Base-by-base conservation (phyloP, 2,888 invertebrate species). In the Blastobasis lacticolella region DNA sequence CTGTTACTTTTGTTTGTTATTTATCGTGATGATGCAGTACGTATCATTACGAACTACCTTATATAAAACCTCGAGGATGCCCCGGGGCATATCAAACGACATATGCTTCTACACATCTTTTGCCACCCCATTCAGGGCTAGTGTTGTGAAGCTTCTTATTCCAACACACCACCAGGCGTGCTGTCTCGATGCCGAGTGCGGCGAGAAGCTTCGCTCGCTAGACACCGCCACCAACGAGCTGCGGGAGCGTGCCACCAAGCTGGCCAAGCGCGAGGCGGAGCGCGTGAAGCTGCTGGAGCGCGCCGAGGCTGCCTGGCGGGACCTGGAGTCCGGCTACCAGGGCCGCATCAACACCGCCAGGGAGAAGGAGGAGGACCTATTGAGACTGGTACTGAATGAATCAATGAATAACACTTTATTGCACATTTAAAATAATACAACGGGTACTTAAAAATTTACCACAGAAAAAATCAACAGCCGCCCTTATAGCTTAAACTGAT, bases 261-360 rank as follows among this genome's bases (percentile, higher is more conserved):
- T 87, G 43, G 82, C 78, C 4, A 61, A 59, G 6, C 74, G 86
- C 0, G 86, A 87, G 52, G 74, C 78, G 0, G 75, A 79, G 50
- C 70, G 85, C 5, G 71, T 73, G 0, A 75, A 79, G 52, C 59
- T 85, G 38, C 60, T 88, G 52, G 81, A 81, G 54, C 75, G 85
- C 5, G 86, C 88, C 0, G 87, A 87, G 58, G 57, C 63, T 0
- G 82, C 87, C 0, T 88, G 88, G 88, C 71, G 61, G 23, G 83
- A 87, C 44, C 69, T 88, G 1, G 88, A 88, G 58, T 47, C 56
- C 0, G 79, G 81, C 8, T 87, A 79, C 59, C 76, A 79, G 58
- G 63, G 79, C 7, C 71, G 82, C 8, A 64, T 86, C 6, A 37
- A 51, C 4, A 58, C 69, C 0, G 71, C 78, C 3, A 59, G 69